Conservation (phyloP, 2,888 invertebrate genomes). For the Lasioglossum marginatum region DNA sequence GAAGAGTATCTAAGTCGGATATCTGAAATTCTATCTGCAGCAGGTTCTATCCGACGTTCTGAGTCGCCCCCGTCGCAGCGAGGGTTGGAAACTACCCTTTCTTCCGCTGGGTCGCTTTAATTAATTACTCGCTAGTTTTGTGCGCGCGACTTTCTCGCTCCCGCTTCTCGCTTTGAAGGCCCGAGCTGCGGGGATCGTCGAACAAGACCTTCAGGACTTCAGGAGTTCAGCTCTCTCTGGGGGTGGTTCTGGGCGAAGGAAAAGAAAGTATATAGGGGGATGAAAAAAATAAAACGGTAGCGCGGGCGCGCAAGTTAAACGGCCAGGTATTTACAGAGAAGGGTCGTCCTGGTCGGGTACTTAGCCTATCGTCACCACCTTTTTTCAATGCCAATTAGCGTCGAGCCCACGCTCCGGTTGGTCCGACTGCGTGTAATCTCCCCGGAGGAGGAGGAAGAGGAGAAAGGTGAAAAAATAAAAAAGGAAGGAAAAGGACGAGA, state of each 20-base stretch:
- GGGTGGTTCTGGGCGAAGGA: constrained; percentile 30
- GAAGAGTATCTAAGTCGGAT: background rate
- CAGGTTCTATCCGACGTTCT: background rate
- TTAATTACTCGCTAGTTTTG: constrained; percentile 75
- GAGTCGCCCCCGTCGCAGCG: background rate
- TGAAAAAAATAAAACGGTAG: background rate
- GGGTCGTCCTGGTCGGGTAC: constrained; percentile 67
- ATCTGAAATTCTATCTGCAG: background rate
- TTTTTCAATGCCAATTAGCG: constrained; percentile 83
- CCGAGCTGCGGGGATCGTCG: constrained; percentile 45
- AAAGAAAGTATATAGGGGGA: constrained; percentile 39
- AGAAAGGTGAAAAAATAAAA: background rate
- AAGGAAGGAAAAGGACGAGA: constrained; percentile 25
- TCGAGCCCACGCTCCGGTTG: constrained; percentile 69
- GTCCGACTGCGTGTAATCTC: constrained; percentile 54
- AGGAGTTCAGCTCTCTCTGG: constrained; percentile 1
- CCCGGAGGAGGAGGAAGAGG: constrained; percentile 16
- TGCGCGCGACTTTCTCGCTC: constrained; percentile 48
- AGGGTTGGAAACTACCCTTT: constrained; percentile 18
- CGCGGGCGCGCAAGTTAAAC: constrained; percentile 39
- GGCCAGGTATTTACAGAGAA: constrained; percentile 50
- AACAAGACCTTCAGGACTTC: constrained; percentile 54
- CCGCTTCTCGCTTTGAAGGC: constrained; percentile 37
- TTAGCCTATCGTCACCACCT: constrained; percentile 80
- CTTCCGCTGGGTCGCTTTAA: constrained; percentile 63